Evolutionary conservation across 2,888 invertebrate species (phyloP).

Genomic region (Hesperia comma): DNA sequence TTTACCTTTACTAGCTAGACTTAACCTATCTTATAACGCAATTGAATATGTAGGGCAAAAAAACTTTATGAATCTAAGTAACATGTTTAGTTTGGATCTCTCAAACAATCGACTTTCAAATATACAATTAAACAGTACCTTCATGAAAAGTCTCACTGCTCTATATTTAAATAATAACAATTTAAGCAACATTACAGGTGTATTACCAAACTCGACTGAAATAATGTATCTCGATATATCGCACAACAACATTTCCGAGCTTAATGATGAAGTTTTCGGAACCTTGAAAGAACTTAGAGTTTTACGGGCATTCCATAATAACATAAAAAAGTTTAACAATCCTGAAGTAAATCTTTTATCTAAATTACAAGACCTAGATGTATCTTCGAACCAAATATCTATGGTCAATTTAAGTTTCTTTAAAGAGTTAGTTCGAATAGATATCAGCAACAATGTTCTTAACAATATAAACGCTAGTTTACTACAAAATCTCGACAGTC

Average conservation of each 20-base stretch:
- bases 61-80: conserved; percentile 62
- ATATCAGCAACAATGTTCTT: conserved; percentile 63
- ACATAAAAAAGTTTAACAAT: conserved; percentile 62
- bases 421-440: conserved; percentile 57
- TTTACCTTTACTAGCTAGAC: conserved; percentile 60
- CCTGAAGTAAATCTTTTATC: conserved; percentile 55
- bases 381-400: conserved; percentile 62
- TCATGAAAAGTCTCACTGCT: conserved; percentile 58
- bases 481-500: conserved; percentile 55
- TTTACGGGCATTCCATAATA: conserved; percentile 61
- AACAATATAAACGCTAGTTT: conserved; percentile 54
- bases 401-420: conserved; percentile 61
- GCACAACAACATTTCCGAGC: conserved; percentile 55
- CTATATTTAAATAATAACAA: conserved; percentile 48
- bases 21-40: conserved; percentile 67
- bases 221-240: conserved; percentile 62
- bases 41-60: conserved; percentile 57
- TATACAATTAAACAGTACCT: conserved; percentile 52
- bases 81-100: conserved; percentile 68
- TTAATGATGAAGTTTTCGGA: conserved; percentile 47
- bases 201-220: conserved; percentile 51
- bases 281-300: conserved; percentile 56
- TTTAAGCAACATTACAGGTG: conserved; percentile 46
- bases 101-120: conserved; percentile 60
- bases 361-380: conserved; percentile 56